Percentiles rank a stretch among this genome's conserved stretches.
These are phyloP conservation scores for Diaprepes abbreviatus DNA, from an alignment of 2,888 invertebrate genomes.

Conservation along the genomic window DNA sequence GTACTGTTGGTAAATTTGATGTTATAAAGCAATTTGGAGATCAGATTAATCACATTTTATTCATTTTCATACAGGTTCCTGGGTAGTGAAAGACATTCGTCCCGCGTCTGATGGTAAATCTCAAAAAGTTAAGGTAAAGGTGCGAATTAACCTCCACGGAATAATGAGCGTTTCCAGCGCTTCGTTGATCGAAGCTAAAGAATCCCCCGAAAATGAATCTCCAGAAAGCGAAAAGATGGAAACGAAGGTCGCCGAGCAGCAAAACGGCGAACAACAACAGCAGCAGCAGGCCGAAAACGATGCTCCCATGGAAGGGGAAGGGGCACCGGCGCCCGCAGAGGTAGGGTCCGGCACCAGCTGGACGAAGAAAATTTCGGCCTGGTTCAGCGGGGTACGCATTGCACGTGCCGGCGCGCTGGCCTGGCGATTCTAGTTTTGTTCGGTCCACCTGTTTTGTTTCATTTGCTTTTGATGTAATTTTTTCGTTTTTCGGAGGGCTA, in stretches of 20 bases:
- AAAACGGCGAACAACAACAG: conserved; percentile 50
- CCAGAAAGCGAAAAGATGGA: conserved; percentile 59
- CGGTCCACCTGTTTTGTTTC: conserved; percentile 52
- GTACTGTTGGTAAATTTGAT: no score
- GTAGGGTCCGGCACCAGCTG: conserved; percentile 68
- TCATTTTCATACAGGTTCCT: conserved; percentile 72
- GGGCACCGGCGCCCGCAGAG: conserved; percentile 63
- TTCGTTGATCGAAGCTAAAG: conserved; percentile 83
- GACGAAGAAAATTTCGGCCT: conserved; percentile 69
- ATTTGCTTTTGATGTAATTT: conserved; percentile 14
- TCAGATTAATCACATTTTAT: no score
- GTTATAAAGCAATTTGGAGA: no score
- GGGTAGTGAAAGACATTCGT: conserved; percentile 85
- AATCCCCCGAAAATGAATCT: conserved; percentile 63
- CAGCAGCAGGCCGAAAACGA: conserved; percentile 66
- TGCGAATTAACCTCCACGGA: conserved; percentile 93
- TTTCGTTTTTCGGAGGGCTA: conserved; percentile 7
- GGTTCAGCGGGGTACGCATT: conserved; percentile 70
- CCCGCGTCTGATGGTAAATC: conserved; percentile 90
- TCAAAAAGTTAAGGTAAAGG: conserved; percentile 97
- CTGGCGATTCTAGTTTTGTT: conserved; percentile 57
- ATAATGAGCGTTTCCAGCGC: conserved; percentile 91
- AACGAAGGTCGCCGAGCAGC: conserved; percentile 67
- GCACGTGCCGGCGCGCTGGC: conserved; percentile 59
- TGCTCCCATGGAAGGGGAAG: conserved; percentile 61